A percentile compares a stretch with the other conserved stretches of the same genome.
These are phyloP conservation scores for Zaprionus lineosus DNA, from an alignment of 2,888 invertebrate genomes.

Conservation along the genomic window DNA sequence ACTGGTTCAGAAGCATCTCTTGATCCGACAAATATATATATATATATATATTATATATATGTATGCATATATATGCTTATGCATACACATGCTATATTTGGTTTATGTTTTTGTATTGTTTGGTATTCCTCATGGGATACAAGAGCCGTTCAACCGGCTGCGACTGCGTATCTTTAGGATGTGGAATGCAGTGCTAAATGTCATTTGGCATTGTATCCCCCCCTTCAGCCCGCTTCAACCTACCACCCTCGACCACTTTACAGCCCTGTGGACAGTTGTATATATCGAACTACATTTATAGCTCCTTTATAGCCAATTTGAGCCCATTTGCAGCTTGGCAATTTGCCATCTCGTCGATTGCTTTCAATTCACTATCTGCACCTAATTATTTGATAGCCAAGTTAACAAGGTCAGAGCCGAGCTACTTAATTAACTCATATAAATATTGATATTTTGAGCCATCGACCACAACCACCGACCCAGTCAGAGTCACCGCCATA, in stretches of 20 bases:
- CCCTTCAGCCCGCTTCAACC: too few relatives aligned
- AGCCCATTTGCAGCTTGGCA: constrained; percentile 13
- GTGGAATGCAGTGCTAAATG: constrained; percentile 44
- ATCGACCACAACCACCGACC: constrained; percentile 16
- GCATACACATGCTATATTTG: too few relatives aligned
- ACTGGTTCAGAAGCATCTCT: constrained; percentile 48
- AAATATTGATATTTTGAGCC: constrained; percentile 33
- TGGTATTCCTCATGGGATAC: constrained; percentile 33
- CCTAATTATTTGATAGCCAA: constrained; percentile 18
- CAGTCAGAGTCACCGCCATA: neutral
- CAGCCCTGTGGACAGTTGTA: neutral
- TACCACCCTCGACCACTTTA: neutral
- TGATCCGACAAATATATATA: too few relatives aligned
- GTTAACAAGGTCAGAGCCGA: constrained; percentile 22
- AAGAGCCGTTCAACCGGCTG: constrained; percentile 15
- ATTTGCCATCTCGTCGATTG: constrained; percentile 5
- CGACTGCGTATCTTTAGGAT: constrained; percentile 21
- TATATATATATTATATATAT: too few relatives aligned
- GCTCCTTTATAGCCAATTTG: constrained; percentile 4
- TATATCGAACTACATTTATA: too few relatives aligned
- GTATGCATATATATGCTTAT: too few relatives aligned
- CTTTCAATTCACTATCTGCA: constrained; percentile 6
- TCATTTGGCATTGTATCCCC: constrained; percentile 17
- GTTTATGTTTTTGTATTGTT: too few relatives aligned
- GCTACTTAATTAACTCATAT: constrained; percentile 46